Conservation (phyloP, 2,888 invertebrate species). For the Volucella zonaria region DNA sequence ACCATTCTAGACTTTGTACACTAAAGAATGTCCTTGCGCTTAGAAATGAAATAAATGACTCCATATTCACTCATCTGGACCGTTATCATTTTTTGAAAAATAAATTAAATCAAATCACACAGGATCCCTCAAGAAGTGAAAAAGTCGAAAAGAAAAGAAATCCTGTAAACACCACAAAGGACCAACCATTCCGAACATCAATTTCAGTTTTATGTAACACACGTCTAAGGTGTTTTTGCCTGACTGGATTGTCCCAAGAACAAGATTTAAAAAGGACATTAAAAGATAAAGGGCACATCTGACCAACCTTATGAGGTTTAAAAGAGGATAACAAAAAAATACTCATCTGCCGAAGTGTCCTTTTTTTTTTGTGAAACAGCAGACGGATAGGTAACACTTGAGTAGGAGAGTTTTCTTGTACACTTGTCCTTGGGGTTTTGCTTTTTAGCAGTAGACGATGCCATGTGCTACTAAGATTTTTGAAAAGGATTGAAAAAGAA, state of each 20-base stretch:
- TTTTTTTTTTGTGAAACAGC: background rate
- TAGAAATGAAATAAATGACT: background rate
- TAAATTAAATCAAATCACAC: background rate
- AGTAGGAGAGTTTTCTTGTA: too few relatives aligned
- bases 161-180: background rate
- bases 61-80: constrained; percentile 27
- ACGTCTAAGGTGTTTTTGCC: constrained; percentile 25
- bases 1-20: background rate
- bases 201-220: constrained; percentile 1
- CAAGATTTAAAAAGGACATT: constrained; percentile 18
- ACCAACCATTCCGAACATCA: constrained; percentile 28
- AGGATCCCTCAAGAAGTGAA: background rate
- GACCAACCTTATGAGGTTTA: background rate
- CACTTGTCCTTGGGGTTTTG: too few relatives aligned
- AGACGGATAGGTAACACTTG: too few relatives aligned
- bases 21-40: background rate
- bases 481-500: background rate
- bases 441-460: too few relatives aligned
- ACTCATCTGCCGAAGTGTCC: background rate
- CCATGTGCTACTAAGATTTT: background rate
- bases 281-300: constrained; percentile 5
- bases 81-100: constrained; percentile 14
- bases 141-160: constrained; percentile 8
- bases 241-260: background rate
- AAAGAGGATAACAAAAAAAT: background rate